Percentiles rank a stretch among this genome's conserved stretches.
Conservation (phyloP, 2,113 vertebrate species). For the Jaculus jaculus region DNA sequence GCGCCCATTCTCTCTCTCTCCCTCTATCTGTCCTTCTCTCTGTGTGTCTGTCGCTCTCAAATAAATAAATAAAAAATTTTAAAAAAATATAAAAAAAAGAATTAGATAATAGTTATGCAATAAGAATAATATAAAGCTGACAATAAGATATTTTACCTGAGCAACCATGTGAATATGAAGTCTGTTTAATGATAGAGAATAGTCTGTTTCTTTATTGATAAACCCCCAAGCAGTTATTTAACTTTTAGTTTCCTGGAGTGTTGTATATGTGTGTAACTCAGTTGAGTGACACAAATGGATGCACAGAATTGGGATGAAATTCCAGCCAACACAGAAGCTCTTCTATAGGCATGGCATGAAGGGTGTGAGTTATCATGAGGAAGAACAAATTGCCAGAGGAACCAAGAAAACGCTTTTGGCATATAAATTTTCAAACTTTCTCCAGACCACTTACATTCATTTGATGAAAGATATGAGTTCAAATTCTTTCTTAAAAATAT, state of each 20-base stretch:
- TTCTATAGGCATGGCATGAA: background rate
- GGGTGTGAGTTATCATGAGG: background rate
- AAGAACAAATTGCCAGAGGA: background rate
- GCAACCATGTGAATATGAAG: background rate
- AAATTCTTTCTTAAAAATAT: background rate
- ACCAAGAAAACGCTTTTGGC: background rate
- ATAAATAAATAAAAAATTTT: no score
- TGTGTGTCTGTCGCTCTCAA: no score
- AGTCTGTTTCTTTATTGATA: background rate
- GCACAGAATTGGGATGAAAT: background rate
- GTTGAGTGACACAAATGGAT: background rate
- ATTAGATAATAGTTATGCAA: no score
- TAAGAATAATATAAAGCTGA: background rate
- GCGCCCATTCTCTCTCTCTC: no score
- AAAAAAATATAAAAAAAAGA: no score
- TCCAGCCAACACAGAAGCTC: background rate
- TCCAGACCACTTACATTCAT: background rate
- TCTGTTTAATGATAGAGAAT: background rate
- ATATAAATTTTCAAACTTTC: background rate
- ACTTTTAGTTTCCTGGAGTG: background rate
- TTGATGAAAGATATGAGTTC: background rate
- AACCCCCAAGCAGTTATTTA: background rate
- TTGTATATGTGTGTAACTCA: background rate
- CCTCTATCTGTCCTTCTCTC: no score
- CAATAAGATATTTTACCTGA: background rate